phyloP scores from a whole-genome alignment of 2,888 invertebrate species.

The Athetis lepigone region DNA sequence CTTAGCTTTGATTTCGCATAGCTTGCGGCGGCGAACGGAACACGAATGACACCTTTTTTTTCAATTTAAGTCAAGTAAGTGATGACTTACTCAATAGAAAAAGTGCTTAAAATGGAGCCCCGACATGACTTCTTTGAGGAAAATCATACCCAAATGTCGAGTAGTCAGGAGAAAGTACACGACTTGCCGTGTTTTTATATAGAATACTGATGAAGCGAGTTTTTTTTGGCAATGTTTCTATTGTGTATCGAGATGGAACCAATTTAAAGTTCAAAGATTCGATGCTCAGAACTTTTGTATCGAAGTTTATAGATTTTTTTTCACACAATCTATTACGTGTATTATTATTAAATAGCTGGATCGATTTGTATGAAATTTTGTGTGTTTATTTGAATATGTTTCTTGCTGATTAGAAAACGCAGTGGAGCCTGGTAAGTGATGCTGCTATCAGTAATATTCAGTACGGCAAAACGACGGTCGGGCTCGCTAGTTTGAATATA shows the following conservation, averaged over 20 bases:
- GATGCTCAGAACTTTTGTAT: neutral
- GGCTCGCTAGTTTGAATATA: too few species aligned
- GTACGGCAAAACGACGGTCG: too few species aligned
- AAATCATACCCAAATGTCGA: constrained; percentile 41
- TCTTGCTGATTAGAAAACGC: too few species aligned
- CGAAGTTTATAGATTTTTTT: neutral
- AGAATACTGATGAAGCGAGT: constrained; percentile 34
- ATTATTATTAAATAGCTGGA: too few species aligned
- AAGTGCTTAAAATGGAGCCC: constrained; percentile 25
- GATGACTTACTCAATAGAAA: constrained; percentile 40
- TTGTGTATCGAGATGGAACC: constrained; percentile 5
- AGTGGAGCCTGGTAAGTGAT: too few species aligned
- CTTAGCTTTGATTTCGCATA: constrained; percentile 17
- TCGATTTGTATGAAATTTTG: too few species aligned
- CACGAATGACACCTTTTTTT: constrained; percentile 51
- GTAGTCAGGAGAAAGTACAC: constrained; percentile 49
- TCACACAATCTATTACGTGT: neutral
- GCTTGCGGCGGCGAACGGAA: constrained; percentile 10
- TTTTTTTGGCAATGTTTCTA: neutral
- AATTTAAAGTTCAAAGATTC: constrained; percentile 3
- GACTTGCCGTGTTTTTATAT: constrained; percentile 32
- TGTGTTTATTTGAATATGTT: too few species aligned
- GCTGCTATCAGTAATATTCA: too few species aligned
- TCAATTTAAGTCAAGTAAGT: constrained; percentile 35
- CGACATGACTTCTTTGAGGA: constrained; percentile 44